Evolutionary conservation across 1,140 invertebrate species (phyloP).

Genomic region (Tachypleus tridentatus): DNA sequence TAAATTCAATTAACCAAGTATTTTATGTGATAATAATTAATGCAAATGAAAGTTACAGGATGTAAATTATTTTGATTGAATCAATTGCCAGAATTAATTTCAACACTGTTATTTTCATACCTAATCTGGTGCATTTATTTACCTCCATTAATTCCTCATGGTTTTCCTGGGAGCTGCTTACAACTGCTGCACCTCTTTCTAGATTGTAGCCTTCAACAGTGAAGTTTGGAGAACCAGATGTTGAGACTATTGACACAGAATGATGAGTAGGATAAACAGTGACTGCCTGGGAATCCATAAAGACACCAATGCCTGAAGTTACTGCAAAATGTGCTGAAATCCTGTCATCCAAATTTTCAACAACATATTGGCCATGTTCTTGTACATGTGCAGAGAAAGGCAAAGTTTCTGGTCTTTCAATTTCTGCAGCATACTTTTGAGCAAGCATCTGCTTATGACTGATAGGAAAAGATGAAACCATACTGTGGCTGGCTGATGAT

Average conservation of each 20-base stretch:
- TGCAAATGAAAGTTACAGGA: too few relatives aligned
- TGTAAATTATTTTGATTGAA: too few relatives aligned
- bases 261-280: constrained; percentile 14
- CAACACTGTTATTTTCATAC: too few relatives aligned
- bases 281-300: constrained; percentile 13
- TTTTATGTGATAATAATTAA: too few relatives aligned
- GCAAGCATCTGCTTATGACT: constrained; percentile 23
- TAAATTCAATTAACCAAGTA: too few relatives aligned
- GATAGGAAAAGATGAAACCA: constrained; percentile 12
- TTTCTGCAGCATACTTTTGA: constrained; percentile 25
- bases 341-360: constrained; percentile 15
- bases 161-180: constrained; percentile 16
- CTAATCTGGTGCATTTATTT: neutral
- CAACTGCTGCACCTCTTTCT: constrained; percentile 14
- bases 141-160: constrained; percentile 15
- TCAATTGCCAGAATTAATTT: too few relatives aligned
- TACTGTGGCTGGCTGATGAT: neutral
- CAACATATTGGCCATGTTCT: constrained; percentile 13
- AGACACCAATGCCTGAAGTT: constrained; percentile 11
- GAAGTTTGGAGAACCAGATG: constrained; percentile 13
- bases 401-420: constrained; percentile 10
- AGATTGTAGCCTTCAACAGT: constrained; percentile 17
- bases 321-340: constrained; percentile 12
- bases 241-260: constrained; percentile 7
- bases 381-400: neutral